Percentiles rank a stretch among this genome's conserved stretches.
Evolutionary conservation across 2,888 invertebrate genomes (phyloP).

Genomic region (Julus scanicus): DNA sequence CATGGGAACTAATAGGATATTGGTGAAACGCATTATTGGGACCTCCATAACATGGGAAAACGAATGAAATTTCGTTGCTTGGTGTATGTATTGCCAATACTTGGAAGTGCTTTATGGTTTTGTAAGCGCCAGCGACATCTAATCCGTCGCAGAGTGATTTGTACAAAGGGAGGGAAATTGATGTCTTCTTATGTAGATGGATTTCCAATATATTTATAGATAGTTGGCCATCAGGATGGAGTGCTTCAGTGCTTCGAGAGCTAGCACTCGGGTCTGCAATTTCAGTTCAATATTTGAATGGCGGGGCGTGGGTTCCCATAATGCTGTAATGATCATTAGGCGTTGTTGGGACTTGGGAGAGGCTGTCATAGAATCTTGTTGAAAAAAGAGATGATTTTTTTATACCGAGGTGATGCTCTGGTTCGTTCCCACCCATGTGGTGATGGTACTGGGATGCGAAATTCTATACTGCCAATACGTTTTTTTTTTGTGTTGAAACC

Average conservation of each 20-base stretch:
- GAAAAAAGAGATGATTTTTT: not conserved
- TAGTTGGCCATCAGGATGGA: not conserved
- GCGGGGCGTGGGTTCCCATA: not conserved
- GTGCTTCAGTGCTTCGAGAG: not conserved
- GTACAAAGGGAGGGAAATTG: not conserved
- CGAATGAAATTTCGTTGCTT: not conserved
- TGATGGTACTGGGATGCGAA: not conserved
- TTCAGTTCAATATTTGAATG: not conserved
- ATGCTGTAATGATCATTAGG: not conserved
- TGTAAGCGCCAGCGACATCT: not conserved
- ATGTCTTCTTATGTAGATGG: not conserved
- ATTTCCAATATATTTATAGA: not conserved
- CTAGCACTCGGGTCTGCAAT: not conserved
- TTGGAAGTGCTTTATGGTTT: not conserved
- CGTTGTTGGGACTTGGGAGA: slow-evolving; percentile 1
- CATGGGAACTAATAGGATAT: not conserved
- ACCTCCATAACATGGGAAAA: not conserved
- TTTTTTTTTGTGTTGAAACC: not conserved
- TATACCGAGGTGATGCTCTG: not conserved
- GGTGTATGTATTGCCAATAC: not conserved
- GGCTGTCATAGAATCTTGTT: not conserved
- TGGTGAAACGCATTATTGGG: too few species aligned
- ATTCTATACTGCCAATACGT: not conserved
- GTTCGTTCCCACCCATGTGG: not conserved
- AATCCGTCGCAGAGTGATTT: not conserved